These are phyloP conservation scores for Ostrea edulis DNA, from an alignment of 1,140 invertebrate genomes.

Conservation along the genomic window DNA sequence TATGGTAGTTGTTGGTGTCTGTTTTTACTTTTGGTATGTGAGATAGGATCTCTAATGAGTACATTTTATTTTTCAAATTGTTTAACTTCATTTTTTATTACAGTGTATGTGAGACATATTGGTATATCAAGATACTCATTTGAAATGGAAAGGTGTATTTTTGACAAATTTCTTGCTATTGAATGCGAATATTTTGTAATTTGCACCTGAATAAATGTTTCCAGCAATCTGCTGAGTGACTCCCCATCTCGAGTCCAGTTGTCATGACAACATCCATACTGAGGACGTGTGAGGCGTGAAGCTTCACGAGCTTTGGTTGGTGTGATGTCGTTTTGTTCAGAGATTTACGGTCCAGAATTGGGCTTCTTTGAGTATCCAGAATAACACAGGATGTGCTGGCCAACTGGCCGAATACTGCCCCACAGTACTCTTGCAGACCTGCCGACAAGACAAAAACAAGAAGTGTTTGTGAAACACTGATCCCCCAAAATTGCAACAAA, in stretches of 20 bases:
- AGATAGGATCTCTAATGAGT: no score
- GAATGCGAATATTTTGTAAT: background rate
- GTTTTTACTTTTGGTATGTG: no score
- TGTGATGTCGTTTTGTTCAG: conserved; percentile 52
- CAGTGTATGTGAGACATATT: no score
- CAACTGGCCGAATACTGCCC: conserved; percentile 88
- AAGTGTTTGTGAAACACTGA: no score
- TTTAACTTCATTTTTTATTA: no score
- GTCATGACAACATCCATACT: conserved; percentile 92
- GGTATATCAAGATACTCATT: no score
- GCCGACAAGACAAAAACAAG: conserved; percentile 23
- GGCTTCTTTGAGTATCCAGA: conserved; percentile 62
- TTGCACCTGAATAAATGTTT: conserved; percentile 91
- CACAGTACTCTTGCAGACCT: conserved; percentile 91
- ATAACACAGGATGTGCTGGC: conserved; percentile 84
- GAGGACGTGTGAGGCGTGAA: conserved; percentile 90
- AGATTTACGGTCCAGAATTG: conserved; percentile 56
- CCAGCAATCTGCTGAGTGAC: conserved; percentile 95
- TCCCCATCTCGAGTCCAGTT: conserved; percentile 92
- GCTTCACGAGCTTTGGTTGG: conserved; percentile 72
- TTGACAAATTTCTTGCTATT: no score
- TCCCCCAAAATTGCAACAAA: no score
- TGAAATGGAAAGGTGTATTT: no score
- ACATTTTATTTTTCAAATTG: no score
- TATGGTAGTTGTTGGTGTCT: no score